Evolutionary conservation across 2,888 invertebrate species (phyloP).

Genomic region (Noctuana brunneofusca): DNA sequence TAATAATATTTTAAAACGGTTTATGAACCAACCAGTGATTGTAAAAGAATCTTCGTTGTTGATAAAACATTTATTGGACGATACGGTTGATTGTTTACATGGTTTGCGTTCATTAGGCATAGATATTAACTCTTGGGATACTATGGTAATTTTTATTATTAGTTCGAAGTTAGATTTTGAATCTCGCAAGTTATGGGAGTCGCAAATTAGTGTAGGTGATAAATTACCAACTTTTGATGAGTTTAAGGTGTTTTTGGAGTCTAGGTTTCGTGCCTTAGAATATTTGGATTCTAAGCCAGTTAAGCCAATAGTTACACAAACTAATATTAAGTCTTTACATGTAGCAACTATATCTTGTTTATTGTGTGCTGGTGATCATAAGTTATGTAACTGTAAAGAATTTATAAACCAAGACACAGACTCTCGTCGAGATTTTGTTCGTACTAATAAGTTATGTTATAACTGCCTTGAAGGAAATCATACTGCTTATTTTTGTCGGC

Average conservation of each 20-base stretch:
- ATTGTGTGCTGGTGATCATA: background rate
- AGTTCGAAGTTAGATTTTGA: background rate
- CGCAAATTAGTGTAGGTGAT: background rate
- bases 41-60: background rate
- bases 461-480: background rate
- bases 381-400: background rate
- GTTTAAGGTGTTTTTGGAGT: background rate
- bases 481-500: background rate
- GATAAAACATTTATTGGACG: background rate
- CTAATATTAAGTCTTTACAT: background rate
- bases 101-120: background rate
- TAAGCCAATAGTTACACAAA: background rate
- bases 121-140: background rate
- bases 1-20: slow-evolving; percentile 37
- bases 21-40: slow-evolving; percentile 8
- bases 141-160: background rate
- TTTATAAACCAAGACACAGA: background rate
- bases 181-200: background rate
- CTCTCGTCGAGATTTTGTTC: background rate
- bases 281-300: background rate
- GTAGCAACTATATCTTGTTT: background rate
- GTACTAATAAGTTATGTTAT: background rate
- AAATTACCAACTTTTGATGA: background rate
- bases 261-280: background rate
- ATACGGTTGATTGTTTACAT: background rate